These are phyloP conservation scores for Chaunax sp. DNA, from an alignment of 2,797 vertebrate species.

Conservation along the genomic window DNA sequence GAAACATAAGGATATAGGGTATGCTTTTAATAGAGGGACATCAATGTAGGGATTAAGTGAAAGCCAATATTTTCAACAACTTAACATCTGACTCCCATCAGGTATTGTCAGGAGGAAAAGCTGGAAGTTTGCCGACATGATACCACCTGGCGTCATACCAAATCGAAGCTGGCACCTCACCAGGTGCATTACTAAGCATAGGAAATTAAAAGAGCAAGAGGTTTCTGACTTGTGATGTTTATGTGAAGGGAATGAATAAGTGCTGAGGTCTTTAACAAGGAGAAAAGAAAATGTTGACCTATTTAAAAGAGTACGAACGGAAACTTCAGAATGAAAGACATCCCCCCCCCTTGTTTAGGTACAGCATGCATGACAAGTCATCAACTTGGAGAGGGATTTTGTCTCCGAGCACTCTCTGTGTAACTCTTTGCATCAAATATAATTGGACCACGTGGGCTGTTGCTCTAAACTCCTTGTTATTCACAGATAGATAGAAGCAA, in stretches of 20 bases:
- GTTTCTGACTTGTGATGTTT: conserved; percentile 11
- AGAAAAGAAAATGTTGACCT: conserved; percentile 33
- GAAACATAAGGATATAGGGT: background rate
- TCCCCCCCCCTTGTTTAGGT: conserved; percentile 18
- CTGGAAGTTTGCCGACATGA: conserved; percentile 38
- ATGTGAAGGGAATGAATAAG: conserved; percentile 10
- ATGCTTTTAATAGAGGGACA: conserved; percentile 1
- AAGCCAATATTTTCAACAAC: conserved; percentile 7
- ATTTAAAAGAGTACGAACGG: conserved; percentile 42
- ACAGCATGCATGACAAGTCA: conserved; percentile 50
- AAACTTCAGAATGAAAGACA: conserved; percentile 25
- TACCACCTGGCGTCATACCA: conserved; percentile 15
- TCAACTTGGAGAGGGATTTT: conserved; percentile 43
- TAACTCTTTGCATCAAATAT: conserved; percentile 57
- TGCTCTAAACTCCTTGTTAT: conserved; percentile 49
- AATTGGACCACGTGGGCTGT: conserved; percentile 62
- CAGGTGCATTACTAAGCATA: conserved; percentile 43
- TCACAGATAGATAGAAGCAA: conserved; percentile 26
- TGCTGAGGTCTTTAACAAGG: conserved; percentile 26
- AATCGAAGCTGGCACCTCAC: conserved; percentile 24
- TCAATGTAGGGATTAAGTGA: background rate
- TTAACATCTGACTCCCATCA: conserved; percentile 31
- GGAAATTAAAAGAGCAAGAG: conserved; percentile 12
- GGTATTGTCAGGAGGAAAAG: conserved; percentile 16
- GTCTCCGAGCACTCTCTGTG: conserved; percentile 30